phyloP scores from a whole-genome alignment of 2,797 vertebrate genomes.

The Crypturellus tataupa region DNA sequence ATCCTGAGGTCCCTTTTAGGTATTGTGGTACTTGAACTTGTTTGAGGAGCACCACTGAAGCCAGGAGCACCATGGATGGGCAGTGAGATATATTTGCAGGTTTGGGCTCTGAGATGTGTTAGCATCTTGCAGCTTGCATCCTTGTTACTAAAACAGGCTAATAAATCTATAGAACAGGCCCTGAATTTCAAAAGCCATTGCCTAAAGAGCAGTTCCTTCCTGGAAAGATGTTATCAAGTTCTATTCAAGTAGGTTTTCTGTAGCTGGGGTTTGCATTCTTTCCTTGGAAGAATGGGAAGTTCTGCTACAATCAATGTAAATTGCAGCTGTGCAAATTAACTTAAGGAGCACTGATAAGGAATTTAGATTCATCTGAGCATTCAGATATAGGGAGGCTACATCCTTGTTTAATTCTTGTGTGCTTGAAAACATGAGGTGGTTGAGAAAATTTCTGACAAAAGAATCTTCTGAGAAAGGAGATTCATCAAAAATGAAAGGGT shows the following conservation, averaged over 20 bases:
- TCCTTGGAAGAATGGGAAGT: conserved; percentile 8
- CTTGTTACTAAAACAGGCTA: background rate
- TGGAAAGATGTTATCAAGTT: conserved; percentile 34
- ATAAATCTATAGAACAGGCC: conserved; percentile 11
- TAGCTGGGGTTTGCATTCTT: conserved; percentile 9
- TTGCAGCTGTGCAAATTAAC: background rate
- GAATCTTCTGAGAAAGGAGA: conserved; percentile 14
- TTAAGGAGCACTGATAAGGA: background rate
- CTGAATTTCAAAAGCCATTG: background rate
- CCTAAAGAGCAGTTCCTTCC: conserved; percentile 54
- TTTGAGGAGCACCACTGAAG: background rate
- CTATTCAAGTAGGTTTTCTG: conserved; percentile 21
- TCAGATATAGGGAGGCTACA: background rate
- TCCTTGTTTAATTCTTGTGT: conserved; percentile 1
- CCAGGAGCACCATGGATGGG: background rate
- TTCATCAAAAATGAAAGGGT: conserved; percentile 63
- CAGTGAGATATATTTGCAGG: background rate
- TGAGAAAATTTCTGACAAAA: conserved; percentile 55
- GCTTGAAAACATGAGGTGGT: conserved; percentile 23
- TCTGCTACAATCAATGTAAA: background rate
- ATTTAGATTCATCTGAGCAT: background rate
- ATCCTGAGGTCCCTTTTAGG: background rate
- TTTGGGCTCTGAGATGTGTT: background rate
- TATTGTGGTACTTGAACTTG: background rate
- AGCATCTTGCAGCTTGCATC: background rate